Base-by-base conservation (phyloP, 2,797 vertebrate genomes). In the Scolopax rusticola region DNA sequence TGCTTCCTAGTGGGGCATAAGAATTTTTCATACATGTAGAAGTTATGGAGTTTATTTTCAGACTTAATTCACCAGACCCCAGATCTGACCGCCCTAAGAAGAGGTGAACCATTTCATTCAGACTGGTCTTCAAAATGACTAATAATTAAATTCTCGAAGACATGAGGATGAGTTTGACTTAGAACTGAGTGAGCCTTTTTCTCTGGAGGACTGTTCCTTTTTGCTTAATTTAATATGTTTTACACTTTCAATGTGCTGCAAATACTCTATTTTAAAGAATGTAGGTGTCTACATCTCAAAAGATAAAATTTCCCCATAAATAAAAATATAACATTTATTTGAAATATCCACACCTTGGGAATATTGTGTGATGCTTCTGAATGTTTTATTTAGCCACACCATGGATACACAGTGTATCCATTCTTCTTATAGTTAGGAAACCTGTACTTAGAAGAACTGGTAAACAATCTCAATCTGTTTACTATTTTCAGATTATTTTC, bases 401-500 rank as follows among this genome's bases (percentile, higher is more conserved):
- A 36, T 33, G 19, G 5, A 17, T 84, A 47, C 28, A 54, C 7
- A 36, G 7, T 43, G n/a, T 15, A 54, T 33, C 48, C 2, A 30
- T 60, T 89, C 11, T 8, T 25, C 27, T 30, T 51, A 40, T 48
- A 78, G 63, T 79, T 90, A 71, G 6, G 13, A 95, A 80, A 64
- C 25, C 25, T 89, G 6, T 21, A 38, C 27, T 67, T 85, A 54
- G 45, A 74, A 57, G 7, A 92, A 45, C 2, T 51, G 11, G 8
- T 54, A 88, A 91, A 60, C 41, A 86, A 23, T 65, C 15, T 54
- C 17, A 82, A 79, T 56, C 11, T 70, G 19, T 40, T 86, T 71
- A 53, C 24, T 82, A 33, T 89, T 87, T 93, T 95, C 17, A 74
- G 45, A 43, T 82, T 81, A n/a, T 61, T 89, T 93, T 68, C 10